Evolutionary conservation across 2,113 vertebrate genomes (phyloP), one percentile per base, ranked within the genome.

Genomic region (Scolopax mira): DNA sequence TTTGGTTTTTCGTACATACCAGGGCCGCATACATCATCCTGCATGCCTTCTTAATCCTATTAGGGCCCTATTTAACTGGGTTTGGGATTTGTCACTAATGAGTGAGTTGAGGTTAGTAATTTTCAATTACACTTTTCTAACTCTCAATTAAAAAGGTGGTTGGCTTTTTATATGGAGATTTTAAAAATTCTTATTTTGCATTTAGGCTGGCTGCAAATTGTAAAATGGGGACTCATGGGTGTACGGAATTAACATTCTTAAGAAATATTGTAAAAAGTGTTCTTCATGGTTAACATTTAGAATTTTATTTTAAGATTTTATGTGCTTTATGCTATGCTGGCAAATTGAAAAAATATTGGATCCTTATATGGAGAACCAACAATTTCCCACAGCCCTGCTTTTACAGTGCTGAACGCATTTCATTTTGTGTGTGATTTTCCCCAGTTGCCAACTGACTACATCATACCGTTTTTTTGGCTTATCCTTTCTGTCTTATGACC

Each of bases 391-490:
- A 95, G 80, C 89, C 84, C 65, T 66, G 81, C 65, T 95, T 96
- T 94, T 94, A 81, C 58, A 64, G 86, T n/a, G 48, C 57, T 85
- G 84, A 94, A 81, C 4, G 1, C 87, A 79, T 94, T 95, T 96
- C 87, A 89, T 95, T 95, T 97, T 85, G 87, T 95, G 58, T 96
- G 91, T 83, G 94, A 94, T 96, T 95, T 83, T 54, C 25, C 84
- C 80, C 41, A 54, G 78, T 94, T 96, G 95, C 96, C 95, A 97
- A 85, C 94, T 94, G 91, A 95, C 93, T 96, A 96, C 95, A 96
- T 97, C 93, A 96, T 96, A 44, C 95, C 82, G 65, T 55, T 87
- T 81, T 94, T 97, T 89, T 95, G 94, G 95, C 95, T 66, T 96
- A 51, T 91, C 85, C 74, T 87, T 92, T 93, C 89, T 90, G 95